Percentiles rank a stretch among this genome's conserved stretches.
Conservation (phyloP, 2,113 vertebrate species). For the rat (Rattus norvegicus) region DNA sequence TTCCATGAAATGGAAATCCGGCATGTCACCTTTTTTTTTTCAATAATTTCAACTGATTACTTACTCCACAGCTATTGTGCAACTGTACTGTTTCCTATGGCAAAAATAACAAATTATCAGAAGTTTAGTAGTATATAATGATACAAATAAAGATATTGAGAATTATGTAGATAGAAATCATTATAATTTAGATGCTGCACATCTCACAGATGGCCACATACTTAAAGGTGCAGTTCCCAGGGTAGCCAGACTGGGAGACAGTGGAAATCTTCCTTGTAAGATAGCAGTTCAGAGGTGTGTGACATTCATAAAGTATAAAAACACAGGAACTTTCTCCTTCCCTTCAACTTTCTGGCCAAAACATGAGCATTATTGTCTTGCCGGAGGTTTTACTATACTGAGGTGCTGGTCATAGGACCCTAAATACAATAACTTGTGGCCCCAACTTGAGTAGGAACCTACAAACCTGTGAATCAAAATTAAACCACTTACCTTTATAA, state of each 20-base stretch:
- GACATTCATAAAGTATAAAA: neutral
- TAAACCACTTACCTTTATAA: neutral
- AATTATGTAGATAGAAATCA: neutral
- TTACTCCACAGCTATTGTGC: neutral
- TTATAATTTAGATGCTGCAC: neutral
- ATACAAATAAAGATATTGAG: neutral
- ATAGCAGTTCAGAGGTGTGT: neutral
- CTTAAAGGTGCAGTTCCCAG: neutral
- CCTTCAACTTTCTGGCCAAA: no score
- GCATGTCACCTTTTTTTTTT: neutral
- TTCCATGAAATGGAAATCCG: neutral
- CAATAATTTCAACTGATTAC: neutral
- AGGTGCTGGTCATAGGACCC: neutral
- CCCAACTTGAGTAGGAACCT: neutral
- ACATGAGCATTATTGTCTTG: neutral
- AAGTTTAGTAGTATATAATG: neutral
- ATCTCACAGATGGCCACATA: neutral
- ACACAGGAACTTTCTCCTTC: no score
- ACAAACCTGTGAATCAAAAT: neutral
- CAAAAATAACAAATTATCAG: neutral
- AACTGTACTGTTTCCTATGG: neutral
- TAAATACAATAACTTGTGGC: no score
- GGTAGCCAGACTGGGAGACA: neutral
- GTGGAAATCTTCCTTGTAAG: no score
- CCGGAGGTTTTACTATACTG: neutral